Base-by-base conservation (phyloP, 2,113 vertebrate genomes). In the Saimiri boliviensis region DNA sequence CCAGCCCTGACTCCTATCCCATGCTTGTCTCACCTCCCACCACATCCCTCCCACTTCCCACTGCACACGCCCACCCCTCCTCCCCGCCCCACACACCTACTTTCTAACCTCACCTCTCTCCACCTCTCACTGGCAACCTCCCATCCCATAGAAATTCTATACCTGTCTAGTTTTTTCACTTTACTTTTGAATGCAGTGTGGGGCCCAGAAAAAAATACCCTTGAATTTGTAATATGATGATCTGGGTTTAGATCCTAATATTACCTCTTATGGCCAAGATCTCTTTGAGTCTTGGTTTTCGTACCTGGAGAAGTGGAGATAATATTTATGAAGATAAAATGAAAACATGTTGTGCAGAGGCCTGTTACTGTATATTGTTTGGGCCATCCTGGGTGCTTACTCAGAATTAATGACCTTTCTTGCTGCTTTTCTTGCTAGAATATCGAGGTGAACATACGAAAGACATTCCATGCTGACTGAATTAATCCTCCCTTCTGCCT, bases 1-100 rank as follows among this genome's bases (percentile, higher is more conserved):
- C 35, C 25, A 2, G 5, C 3, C 0, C 14, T 5, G 25, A 32
- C 37, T 37, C 66, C 10, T 11, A 8, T 30, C 21, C 35, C n/a
- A 42, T 12, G 4, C 2, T 37, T 25, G 20, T 32, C 60, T 27
- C 27, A 35, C 4, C 14, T 68, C 21, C 10, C 5, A 0, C 80
- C n/a, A 63, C 14, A 4, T 60, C 35, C 20, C 9, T 40, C 52
- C 60, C 47, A 40, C 2, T 25, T 66, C 45, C 58, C 17, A 52
- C 35, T n/a, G 20, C 8, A 2, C 6, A 9, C 14, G 6, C 6
- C 20, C 9, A 6, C n/a, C 49, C 60, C 12, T 14, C 60, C 27
- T 71, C 19, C 17, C 23, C 37, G 16, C 8, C 10, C 9, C n/a
- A n/a, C n/a, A 9, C 20, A 20, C 20, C 30, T 32, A 10, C 68